Conservation (phyloP, 2,888 invertebrate species). For the Saturnia japonica region DNA sequence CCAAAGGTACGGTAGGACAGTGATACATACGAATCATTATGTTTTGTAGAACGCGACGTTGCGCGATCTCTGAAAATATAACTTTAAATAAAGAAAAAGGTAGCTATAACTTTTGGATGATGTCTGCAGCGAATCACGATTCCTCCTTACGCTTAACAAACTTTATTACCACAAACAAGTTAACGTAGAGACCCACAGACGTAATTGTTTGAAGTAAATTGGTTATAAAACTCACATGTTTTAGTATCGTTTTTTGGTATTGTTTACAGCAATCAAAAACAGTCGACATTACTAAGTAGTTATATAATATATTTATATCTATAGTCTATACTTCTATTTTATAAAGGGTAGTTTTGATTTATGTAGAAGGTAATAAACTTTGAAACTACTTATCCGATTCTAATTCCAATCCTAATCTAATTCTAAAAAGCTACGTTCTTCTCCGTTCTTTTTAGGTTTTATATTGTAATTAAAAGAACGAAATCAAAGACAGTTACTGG, state of each 20-base stretch:
- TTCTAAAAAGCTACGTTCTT: too few species aligned
- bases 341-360: too few species aligned
- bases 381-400: too few species aligned
- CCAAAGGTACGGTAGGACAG: slow-evolving; percentile 69
- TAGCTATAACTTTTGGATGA: slow-evolving; percentile 24
- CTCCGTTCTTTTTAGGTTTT: too few species aligned
- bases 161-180: slow-evolving; percentile 27
- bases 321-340: too few species aligned
- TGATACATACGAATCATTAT: slow-evolving; percentile 72
- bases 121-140: slow-evolving; percentile 24
- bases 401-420: too few species aligned
- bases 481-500: too few species aligned
- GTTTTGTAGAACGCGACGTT: slow-evolving; percentile 51
- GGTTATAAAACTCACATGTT: slow-evolving; percentile 22
- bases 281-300: neutral
- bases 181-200: slow-evolving; percentile 10
- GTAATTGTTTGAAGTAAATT: slow-evolving; percentile 30
- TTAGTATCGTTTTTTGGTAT: neutral
- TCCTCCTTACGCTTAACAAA: slow-evolving; percentile 30
- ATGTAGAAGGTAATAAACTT: too few species aligned
- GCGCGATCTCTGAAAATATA: slow-evolving; percentile 46
- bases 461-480: too few species aligned
- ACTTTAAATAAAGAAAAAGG: slow-evolving; percentile 44
- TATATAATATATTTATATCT: too few species aligned
- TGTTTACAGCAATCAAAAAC: neutral